These are phyloP conservation scores for Gortyna flavago DNA, from an alignment of 2,888 invertebrate species.

Conservation along the genomic window DNA sequence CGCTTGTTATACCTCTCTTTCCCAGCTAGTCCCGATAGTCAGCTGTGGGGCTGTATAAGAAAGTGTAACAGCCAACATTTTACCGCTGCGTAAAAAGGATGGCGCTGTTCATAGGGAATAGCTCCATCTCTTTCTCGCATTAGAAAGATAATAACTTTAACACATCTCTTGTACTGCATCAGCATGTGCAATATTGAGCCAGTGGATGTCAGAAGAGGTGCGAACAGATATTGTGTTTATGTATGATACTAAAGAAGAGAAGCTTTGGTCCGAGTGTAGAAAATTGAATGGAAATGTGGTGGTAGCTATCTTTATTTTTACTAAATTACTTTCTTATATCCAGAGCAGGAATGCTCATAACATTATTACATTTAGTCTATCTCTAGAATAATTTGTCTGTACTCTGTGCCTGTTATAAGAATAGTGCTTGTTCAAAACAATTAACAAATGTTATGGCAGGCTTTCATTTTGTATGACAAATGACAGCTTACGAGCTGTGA, in stretches of 20 bases:
- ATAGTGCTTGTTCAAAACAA: slow-evolving; percentile 15
- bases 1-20: slow-evolving; percentile 2
- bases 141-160: background rate
- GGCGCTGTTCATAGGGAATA: background rate
- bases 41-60: background rate
- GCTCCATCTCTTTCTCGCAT: background rate
- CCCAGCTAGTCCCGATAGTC: background rate
- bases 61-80: background rate
- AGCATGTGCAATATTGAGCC: background rate
- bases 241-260: slow-evolving; percentile 6
- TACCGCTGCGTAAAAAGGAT: background rate
- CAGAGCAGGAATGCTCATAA: background rate
- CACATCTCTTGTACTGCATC: background rate
- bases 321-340: background rate
- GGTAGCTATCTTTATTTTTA: background rate
- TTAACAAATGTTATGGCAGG: background rate
- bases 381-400: background rate
- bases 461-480: background rate
- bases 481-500: background rate
- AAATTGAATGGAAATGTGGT: slow-evolving; percentile 20
- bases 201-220: background rate
- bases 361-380: slow-evolving; percentile 13
- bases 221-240: slow-evolving; percentile 6
- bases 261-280: slow-evolving; percentile 26
- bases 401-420: background rate